phyloP scores from a whole-genome alignment of 2,113 vertebrate genomes.

The Urocitellus parryii region DNA sequence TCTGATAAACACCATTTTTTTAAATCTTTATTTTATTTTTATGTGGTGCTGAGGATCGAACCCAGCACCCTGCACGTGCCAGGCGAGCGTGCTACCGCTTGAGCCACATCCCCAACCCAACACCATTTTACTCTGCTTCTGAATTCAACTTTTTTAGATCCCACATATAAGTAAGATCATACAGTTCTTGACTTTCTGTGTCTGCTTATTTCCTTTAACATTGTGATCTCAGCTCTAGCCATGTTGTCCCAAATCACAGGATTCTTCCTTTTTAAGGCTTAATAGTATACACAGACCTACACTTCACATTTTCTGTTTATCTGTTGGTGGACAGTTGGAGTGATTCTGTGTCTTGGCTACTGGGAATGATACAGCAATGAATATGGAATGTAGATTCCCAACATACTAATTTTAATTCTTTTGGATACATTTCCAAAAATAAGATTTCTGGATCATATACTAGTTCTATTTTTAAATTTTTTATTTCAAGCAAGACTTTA shows the following conservation, averaged over 20 bases:
- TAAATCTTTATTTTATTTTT: too few species aligned
- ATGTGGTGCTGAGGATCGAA: too few species aligned
- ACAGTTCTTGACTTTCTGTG: background rate
- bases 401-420: background rate
- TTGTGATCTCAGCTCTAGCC: background rate
- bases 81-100: too few species aligned
- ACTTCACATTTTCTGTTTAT: background rate
- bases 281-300: background rate
- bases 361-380: background rate
- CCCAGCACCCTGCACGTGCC: too few species aligned
- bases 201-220: background rate
- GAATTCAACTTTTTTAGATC: background rate
- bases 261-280: background rate
- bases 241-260: background rate
- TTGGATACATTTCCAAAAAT: background rate
- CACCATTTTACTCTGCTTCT: background rate
- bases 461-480: background rate
- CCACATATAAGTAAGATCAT: background rate
- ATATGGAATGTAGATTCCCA: background rate
- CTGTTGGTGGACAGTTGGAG: background rate
- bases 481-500: background rate
- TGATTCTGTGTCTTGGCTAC: background rate
- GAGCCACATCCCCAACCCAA: too few species aligned
- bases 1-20: background rate
- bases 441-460: background rate